Conservation (phyloP, 2,797 vertebrate species). For the Anableps anableps region DNA sequence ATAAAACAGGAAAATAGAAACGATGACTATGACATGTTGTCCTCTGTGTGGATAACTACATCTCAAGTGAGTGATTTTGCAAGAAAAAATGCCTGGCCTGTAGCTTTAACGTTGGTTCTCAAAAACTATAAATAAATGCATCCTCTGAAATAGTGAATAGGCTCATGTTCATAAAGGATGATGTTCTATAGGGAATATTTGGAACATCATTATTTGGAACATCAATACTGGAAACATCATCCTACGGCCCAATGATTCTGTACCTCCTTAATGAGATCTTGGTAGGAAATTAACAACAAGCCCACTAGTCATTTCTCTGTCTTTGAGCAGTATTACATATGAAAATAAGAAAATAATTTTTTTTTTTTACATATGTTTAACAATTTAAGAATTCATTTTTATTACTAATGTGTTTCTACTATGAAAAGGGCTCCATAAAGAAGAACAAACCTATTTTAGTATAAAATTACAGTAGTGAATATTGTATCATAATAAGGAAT, state of each 20-base stretch:
- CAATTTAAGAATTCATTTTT: constrained; percentile 4
- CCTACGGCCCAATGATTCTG: constrained; percentile 49
- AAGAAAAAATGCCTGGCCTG: not conserved
- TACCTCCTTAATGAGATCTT: constrained; percentile 55
- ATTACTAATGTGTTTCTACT: constrained; percentile 6
- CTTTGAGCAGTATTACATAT: constrained; percentile 10
- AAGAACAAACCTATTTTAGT: constrained; percentile 20
- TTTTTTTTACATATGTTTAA: constrained; percentile 2
- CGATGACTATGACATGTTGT: not conserved
- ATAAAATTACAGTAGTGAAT: constrained; percentile 7
- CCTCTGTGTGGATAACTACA: not conserved
- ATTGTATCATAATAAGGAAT: constrained; percentile 21
- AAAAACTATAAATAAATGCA: too few relatives aligned
- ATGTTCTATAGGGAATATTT: constrained; percentile 56
- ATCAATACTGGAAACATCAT: constrained; percentile 41
- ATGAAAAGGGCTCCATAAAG: not conserved
- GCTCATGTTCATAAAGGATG: constrained; percentile 21
- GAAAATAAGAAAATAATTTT: constrained; percentile 28
- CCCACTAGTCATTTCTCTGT: constrained; percentile 21
- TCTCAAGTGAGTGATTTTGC: not conserved
- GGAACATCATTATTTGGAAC: too few relatives aligned
- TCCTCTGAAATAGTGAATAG: constrained; percentile 4
- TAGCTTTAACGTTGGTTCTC: not conserved
- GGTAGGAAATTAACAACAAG: constrained; percentile 54
- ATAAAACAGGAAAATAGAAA: not conserved